phyloP scores from a whole-genome alignment of 2,113 vertebrate species.

The Nyctibius bracteatus region DNA sequence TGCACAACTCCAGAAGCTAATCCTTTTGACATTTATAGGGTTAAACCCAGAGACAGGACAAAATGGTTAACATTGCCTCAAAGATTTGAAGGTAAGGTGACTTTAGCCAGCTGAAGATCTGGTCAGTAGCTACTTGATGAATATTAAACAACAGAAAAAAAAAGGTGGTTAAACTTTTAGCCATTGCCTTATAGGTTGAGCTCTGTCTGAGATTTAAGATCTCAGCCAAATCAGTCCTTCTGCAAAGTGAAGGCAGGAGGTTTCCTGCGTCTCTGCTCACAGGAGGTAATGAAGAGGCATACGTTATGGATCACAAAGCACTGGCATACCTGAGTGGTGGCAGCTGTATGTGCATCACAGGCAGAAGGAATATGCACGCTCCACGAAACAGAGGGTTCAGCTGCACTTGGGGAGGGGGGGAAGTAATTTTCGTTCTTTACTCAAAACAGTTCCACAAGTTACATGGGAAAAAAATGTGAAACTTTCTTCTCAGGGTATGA shows the following conservation, averaged over 20 bases:
- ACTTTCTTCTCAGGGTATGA: not conserved
- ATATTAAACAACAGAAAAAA: not conserved
- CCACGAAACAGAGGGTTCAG: not conserved
- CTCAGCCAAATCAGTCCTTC: not conserved
- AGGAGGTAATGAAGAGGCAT: not conserved
- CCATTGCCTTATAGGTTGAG: not conserved
- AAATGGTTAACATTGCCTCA: not conserved
- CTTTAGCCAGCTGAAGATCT: not conserved
- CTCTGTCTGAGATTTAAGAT: not conserved
- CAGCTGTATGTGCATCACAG: not conserved
- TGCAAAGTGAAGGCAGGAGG: not conserved
- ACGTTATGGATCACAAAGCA: not conserved
- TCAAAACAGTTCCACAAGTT: not conserved
- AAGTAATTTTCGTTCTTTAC: not conserved
- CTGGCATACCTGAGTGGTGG: not conserved
- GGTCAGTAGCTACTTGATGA: not conserved
- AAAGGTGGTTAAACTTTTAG: not conserved
- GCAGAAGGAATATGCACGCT: not conserved
- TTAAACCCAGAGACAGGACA: not conserved
- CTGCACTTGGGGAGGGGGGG: fast-evolving
- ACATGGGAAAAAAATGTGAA: not conserved
- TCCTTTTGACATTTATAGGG: not conserved
- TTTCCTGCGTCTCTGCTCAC: not conserved
- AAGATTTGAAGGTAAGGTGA: not conserved
- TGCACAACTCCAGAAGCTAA: not conserved